phyloP scores from a whole-genome alignment of 2,113 vertebrate species.

The Myotis brandtii region DNA sequence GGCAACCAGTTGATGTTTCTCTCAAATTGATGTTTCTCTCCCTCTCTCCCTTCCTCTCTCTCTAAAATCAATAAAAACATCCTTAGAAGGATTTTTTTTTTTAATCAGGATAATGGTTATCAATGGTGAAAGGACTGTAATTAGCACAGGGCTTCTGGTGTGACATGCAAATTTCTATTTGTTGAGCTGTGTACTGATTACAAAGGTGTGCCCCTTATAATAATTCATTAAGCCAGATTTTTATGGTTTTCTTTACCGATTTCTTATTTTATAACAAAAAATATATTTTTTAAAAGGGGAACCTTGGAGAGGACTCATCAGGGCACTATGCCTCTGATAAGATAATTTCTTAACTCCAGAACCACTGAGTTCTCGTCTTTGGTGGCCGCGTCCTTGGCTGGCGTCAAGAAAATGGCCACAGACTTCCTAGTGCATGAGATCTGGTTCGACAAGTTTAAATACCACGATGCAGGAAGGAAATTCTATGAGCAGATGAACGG shows the following conservation, averaged over 20 bases:
- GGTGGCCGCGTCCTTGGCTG: too few species aligned
- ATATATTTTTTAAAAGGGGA: neutral
- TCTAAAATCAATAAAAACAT: too few species aligned
- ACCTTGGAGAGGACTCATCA: neutral
- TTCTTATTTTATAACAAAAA: neutral
- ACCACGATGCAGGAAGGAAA: conserved; percentile 92
- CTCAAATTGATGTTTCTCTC: too few species aligned
- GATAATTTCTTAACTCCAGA: neutral
- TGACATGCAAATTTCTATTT: neutral
- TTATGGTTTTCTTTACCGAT: neutral
- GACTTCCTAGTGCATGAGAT: conserved; percentile 92
- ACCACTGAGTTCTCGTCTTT: too few species aligned
- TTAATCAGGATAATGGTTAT: too few species aligned
- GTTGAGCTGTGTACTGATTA: neutral
- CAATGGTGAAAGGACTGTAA: neutral
- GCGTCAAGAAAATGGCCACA: conserved; percentile 91
- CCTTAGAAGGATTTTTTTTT: too few species aligned
- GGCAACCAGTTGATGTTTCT: too few species aligned
- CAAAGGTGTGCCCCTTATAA: neutral
- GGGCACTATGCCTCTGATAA: neutral
- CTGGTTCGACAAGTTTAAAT: conserved; percentile 96
- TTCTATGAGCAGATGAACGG: conserved; percentile 93
- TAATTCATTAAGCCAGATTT: neutral
- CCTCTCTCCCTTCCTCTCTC: too few species aligned
- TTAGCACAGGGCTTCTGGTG: too few species aligned